phyloP scores from a whole-genome alignment of 2,797 vertebrate species.

The Tragopan temminckii region DNA sequence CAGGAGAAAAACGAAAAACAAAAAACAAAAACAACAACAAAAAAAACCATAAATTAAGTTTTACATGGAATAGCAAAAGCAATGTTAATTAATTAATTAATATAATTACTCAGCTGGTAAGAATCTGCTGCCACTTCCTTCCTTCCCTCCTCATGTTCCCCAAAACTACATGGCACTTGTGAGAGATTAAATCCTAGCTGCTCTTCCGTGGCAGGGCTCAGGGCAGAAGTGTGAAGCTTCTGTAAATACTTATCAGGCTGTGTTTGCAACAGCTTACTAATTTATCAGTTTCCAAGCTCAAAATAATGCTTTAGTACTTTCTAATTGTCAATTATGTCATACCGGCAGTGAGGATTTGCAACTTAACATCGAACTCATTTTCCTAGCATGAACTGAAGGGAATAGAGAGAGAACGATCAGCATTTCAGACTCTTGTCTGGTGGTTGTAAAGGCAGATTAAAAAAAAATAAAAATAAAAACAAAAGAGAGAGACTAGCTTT shows the following conservation, averaged over 20 bases:
- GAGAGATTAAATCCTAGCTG: background rate
- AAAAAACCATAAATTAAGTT: background rate
- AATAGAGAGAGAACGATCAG: conserved; percentile 16
- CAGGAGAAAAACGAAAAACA: background rate
- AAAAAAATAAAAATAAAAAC: background rate
- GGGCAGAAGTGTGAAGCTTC: background rate
- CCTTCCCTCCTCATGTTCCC: background rate
- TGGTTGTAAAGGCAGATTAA: conserved; percentile 21
- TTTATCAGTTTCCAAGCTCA: conserved; percentile 18
- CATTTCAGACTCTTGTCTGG: conserved; percentile 14
- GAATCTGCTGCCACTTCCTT: background rate
- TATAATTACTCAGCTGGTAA: background rate
- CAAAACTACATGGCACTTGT: background rate
- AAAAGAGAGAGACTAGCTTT: background rate
- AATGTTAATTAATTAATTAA: background rate
- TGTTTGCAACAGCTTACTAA: background rate
- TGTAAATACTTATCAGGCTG: background rate
- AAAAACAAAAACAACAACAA: background rate
- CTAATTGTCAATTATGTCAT: conserved; percentile 6
- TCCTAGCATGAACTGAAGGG: conserved; percentile 53
- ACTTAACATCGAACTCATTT: conserved; percentile 50
- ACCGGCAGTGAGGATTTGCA: conserved; percentile 29
- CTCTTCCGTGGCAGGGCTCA: background rate
- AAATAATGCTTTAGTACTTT: background rate
- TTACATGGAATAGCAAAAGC: background rate